phyloP scores from a whole-genome alignment of 37 sponge, comb jelly and placozoan genomes.

The Oscarella lobularis region DNA sequence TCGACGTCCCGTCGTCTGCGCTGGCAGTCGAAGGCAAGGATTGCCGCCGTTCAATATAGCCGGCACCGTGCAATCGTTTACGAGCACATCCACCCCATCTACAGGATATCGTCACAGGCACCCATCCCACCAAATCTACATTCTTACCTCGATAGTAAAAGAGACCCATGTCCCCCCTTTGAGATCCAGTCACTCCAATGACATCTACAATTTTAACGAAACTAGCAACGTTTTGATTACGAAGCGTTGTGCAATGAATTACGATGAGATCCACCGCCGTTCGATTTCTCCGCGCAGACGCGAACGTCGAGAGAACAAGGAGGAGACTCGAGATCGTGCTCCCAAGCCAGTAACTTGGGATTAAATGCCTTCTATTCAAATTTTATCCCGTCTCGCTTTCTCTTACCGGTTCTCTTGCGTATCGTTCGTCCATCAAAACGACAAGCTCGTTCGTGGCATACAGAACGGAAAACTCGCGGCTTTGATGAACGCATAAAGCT shows the following conservation, averaged over 20 bases:
- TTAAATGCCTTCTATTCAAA: too few species aligned
- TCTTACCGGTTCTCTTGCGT: not conserved
- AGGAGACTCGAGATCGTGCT: not conserved
- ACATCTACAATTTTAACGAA: too few species aligned
- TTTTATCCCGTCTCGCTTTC: too few species aligned
- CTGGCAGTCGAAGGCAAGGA: not conserved
- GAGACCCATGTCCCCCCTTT: too few species aligned
- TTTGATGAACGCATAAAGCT: not conserved
- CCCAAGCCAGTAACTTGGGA: not conserved
- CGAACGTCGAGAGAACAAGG: not conserved
- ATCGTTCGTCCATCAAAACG: not conserved
- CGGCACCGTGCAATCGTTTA: not conserved
- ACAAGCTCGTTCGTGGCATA: not conserved
- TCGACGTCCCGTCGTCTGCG: too few species aligned
- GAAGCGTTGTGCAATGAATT: too few species aligned
- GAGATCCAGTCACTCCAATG: too few species aligned
- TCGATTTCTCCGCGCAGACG: too few species aligned
- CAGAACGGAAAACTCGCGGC: slow-evolving; percentile 1
- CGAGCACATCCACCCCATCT: not conserved
- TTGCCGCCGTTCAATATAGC: not conserved
- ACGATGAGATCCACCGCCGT: too few species aligned
- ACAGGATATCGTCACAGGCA: not conserved
- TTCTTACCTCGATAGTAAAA: not conserved
- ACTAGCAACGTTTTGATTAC: too few species aligned
- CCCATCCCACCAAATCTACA: not conserved